Base-by-base conservation (phyloP, 2,888 invertebrate genomes). In the Leptopilina syphax region DNA sequence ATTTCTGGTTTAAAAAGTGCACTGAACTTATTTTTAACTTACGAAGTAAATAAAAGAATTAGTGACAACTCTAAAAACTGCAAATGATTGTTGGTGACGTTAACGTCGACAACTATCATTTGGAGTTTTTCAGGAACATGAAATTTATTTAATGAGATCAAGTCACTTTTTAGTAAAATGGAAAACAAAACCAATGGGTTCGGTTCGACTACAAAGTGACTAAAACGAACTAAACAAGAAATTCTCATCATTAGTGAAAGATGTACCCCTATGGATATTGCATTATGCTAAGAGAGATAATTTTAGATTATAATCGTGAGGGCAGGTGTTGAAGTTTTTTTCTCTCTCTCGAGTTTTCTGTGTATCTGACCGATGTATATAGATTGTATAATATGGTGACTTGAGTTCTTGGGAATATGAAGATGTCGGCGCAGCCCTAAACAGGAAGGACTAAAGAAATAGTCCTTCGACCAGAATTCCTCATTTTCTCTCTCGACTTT, bases 381-480 rank as follows among this genome's bases (percentile, higher is more conserved):
- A 12, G 34, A 34, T 34, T 34, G 34, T 50, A 50, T 50, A 50
- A 50, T 47, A 47, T 50, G 50, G 34, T 57, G 57, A 73, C n/a
- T 34, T 57, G 57, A 9, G 34, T 34, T 10, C 13, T 57, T 47
- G 47, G 44, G 44, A 18, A 57, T 50, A 54, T 73, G 13, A 57
- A 68, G 54, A 57, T 34, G 27, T 73, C 54, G 54, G n/a, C 70
- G n/a, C 70, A 13, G 13, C 57, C 70, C 70, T 50, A 50, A 60
- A 57, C 70, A 73, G 9, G 70, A 34, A 73, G 27, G 34, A 27
- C 70, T 47, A 70, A 57, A 54, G 54, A 57, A 73, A 73, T 8
- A n/a, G 34, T 73, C 70, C 70, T 73, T 73, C 70, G 70, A 73
- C 70, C 54, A 54, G 70, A 73, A 73, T 73, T 73, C 70, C 54